phyloP scores from a whole-genome alignment of 2,113 vertebrate genomes.

The Apus apus region DNA sequence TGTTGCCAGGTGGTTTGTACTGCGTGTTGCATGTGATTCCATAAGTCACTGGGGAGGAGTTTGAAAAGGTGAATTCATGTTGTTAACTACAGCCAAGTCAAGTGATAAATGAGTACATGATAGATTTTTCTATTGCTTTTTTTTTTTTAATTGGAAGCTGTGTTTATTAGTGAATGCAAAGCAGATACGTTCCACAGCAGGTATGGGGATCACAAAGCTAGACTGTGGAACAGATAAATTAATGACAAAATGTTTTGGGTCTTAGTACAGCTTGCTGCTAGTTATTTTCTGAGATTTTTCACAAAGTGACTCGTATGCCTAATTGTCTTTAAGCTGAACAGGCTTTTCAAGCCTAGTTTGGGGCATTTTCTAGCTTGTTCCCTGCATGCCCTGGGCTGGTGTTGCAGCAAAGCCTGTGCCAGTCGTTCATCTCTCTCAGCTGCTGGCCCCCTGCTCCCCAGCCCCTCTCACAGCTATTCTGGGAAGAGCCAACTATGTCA shows the following conservation, averaged over 20 bases:
- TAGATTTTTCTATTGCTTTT: neutral
- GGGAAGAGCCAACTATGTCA: neutral
- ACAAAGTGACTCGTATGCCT: too few species aligned
- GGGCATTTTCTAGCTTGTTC: neutral
- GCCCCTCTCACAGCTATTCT: neutral
- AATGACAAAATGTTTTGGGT: neutral
- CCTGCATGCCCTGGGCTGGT: neutral
- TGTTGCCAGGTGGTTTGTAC: neutral
- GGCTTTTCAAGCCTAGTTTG: neutral
- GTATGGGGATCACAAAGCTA: neutral
- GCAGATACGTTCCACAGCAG: neutral
- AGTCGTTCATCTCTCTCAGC: rapidly evolving
- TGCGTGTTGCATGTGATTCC: neutral
- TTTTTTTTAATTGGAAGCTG: neutral
- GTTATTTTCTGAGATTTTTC: neutral
- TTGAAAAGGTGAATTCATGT: neutral
- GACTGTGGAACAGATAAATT: neutral
- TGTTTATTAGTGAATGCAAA: neutral
- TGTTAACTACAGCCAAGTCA: neutral
- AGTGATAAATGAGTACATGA: neutral
- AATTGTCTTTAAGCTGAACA: neutral
- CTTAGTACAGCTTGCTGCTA: neutral
- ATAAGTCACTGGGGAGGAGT: neutral
- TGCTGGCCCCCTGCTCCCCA: neutral
- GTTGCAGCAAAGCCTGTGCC: rapidly evolving